Evolutionary conservation across 2,797 vertebrate species (phyloP), one percentile per base, ranked within the genome.

Genomic region (Galagoides demidoff): DNA sequence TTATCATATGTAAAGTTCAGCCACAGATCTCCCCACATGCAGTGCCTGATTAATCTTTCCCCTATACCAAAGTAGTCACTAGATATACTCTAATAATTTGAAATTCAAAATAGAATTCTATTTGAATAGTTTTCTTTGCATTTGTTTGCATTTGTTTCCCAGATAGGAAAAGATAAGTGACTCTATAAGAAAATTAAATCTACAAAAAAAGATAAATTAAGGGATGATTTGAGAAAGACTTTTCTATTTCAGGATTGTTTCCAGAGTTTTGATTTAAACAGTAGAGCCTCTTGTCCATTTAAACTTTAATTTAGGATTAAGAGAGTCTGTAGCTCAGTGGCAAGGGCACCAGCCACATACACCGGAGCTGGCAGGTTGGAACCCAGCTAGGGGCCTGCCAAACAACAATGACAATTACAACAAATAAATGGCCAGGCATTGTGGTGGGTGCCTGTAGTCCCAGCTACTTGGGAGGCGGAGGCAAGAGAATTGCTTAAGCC

Each of bases 211-310:
- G 59, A 76, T 94, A 89, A 82, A 86, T 74, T 84, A 94, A 85
- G 39, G 31, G 10, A 66, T 92, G 25, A 92, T 59, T 59, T 11
- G 71, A 88, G 37, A 76, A 82, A 94, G 34, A 74, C 19, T 57
- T 70, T 74, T 83, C 57, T 92, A 85, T 85, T 88, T 81, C 85
- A 85, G 61, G 49, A 12, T 73, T 82, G 7, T 89, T 90, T 74
- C 49, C 77, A 92, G 76, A 93, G 52, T 94, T 96, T 96, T 81
- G 59, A 79, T 95, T 95, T 82, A 95, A 93, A 86, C 68, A 89
- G 7, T 2, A 57, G 68, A 39, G 70, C 34, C 49, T 89, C 11
- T 66, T 34, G 43, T 59, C 89, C 39, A 89, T 86, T 88, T 78
- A 89, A 86, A 86, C 31, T 49, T 93, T 93, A 95, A 68, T 92